Evolutionary conservation across 35 echinoderm and acorn worm species (phyloP), one percentile per base, ranked within the genome.

Genomic region (Apostichopus parvimensis): DNA sequence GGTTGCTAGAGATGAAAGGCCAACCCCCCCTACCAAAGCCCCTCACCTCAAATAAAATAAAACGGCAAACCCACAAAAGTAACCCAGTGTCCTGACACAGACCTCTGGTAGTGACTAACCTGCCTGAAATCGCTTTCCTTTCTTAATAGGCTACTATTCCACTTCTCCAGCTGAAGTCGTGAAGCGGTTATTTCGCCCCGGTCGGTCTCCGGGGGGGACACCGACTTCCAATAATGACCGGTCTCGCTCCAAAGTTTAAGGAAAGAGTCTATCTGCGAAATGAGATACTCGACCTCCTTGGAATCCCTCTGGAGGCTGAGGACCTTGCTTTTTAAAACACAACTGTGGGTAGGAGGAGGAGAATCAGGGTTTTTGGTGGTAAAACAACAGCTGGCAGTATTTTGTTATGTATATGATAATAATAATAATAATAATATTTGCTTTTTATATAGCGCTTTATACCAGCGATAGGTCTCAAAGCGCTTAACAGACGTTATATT

Each of bases 241-340:
- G 81, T 21, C 54, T 59, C 55, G 4, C 58, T 84, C 81, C 55
- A 58, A 17, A 84, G 55, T 84, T 25, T 18, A 58, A 84, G 57
- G n/a, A 22, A 23, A 58, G 81, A 58, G 7, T 84, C 81, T 58
- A 15, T 84, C 18, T 84, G 81, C 1, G 53, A 84, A 23, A 84
- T 84, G 53, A 84, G 18, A 24, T 59, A 58, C 13, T 84, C 81
- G 55, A 84, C 15, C 57, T 84, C 81, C 81, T 84, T 84, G 18
- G 81, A 84, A 12, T 84, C 81, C 81, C 81, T 84, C 54, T 84
- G 81, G 55, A 84, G 57, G 24, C 81, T 24, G 4, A 84, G 81
- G 9, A 84, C 21, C 53, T 84, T 84, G 9, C 56, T 59, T 58
- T 84, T 84, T 18, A 84, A 59, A 21, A 84, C 81, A 58, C 54